phyloP scores from a whole-genome alignment of 2,797 vertebrate species.

The Atherinosoma microstoma region DNA sequence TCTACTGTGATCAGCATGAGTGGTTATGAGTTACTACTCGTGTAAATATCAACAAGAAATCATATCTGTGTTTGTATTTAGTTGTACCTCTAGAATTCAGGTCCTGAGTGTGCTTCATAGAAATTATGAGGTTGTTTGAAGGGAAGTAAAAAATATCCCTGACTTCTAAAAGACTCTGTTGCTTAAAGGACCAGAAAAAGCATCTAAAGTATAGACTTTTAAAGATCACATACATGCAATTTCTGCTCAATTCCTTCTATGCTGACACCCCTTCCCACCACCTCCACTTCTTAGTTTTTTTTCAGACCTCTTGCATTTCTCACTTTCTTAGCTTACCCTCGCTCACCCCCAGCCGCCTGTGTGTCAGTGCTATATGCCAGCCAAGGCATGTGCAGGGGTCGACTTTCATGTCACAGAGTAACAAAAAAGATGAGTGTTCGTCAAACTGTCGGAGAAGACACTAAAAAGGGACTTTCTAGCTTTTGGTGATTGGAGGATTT shows the following conservation, averaged over 20 bases:
- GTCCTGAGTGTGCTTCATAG: background rate
- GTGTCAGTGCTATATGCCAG: background rate
- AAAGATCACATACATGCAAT: background rate
- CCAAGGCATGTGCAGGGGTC: background rate
- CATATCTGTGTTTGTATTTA: background rate
- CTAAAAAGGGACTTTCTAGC: background rate
- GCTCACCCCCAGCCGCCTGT: background rate
- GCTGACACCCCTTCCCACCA: constrained; percentile 1
- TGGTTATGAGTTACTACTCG: background rate
- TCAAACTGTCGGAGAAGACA: background rate
- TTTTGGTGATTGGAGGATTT: constrained; percentile 6
- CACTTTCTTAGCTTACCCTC: constrained; percentile 18
- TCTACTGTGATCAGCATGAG: background rate
- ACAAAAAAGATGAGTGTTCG: background rate
- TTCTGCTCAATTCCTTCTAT: constrained; percentile 14
- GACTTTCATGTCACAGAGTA: background rate
- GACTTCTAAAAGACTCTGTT: background rate
- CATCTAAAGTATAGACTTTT: background rate
- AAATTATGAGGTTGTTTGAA: background rate
- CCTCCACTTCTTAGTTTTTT: constrained; percentile 10
- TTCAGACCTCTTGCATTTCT: constrained; percentile 30
- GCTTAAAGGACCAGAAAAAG: background rate
- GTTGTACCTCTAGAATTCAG: background rate
- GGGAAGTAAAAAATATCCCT: background rate
- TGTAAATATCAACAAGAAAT: background rate